Conservation (phyloP, 1,140 invertebrate genomes). For the Lamellibrachia luymesi region DNA sequence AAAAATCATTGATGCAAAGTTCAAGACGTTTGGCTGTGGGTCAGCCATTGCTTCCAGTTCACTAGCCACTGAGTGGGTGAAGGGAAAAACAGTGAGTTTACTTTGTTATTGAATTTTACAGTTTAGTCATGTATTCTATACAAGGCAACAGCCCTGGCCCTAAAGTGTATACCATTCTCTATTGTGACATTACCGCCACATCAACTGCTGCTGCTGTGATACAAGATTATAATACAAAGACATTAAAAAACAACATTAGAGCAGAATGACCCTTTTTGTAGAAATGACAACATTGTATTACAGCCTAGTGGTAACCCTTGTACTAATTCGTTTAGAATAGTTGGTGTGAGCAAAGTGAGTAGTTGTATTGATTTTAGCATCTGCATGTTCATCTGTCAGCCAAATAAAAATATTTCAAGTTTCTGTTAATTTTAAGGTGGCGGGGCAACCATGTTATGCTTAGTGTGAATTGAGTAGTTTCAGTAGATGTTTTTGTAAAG, state of each 20-base stretch:
- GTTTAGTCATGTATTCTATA: background rate
- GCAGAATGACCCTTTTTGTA: background rate
- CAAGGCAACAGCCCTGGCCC: background rate
- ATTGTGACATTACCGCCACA: background rate
- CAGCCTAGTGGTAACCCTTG: background rate
- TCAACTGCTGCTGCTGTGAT: too few species aligned
- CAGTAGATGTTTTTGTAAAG: background rate
- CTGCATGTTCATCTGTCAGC: background rate
- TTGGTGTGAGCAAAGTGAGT: background rate
- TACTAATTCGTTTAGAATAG: background rate
- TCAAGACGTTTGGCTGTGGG: slow-evolving; percentile 99
- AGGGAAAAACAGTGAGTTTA: slow-evolving; percentile 84
- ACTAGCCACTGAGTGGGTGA: slow-evolving; percentile 99
- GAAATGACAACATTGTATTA: too few species aligned
- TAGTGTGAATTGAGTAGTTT: background rate
- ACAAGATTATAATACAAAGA: too few species aligned
- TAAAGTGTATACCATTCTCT: background rate
- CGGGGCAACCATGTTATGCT: background rate
- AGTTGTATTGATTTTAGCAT: too few species aligned
- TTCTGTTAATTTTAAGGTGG: background rate
- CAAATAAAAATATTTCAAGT: background rate
- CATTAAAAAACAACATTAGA: too few species aligned
- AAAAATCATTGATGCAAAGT: slow-evolving; percentile 98
- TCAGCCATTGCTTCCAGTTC: slow-evolving; percentile 99
- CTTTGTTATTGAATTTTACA: background rate